These are phyloP conservation scores for Calidris pugnax DNA, from an alignment of 2,113 vertebrate genomes.

Conservation along the genomic window DNA sequence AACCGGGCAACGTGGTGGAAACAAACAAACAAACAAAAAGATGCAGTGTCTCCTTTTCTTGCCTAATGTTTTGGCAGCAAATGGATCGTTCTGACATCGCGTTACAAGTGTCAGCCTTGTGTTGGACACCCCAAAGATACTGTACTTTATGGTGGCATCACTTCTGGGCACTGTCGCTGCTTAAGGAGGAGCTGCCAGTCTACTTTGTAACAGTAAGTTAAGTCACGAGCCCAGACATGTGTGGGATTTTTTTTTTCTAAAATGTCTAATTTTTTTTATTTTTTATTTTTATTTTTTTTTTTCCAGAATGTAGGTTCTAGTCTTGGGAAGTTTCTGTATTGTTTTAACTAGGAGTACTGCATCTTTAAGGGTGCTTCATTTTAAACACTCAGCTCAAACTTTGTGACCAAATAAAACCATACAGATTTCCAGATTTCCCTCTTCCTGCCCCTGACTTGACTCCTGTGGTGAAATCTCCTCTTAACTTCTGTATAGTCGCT, in stretches of 20 bases:
- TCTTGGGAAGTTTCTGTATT: conserved; percentile 61
- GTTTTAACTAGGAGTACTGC: conserved; percentile 56
- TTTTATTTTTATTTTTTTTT: conserved; percentile 14
- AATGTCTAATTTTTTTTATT: not conserved
- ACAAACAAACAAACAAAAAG: not conserved
- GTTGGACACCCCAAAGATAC: conserved; percentile 38
- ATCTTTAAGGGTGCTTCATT: conserved; percentile 48
- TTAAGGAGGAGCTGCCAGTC: conserved; percentile 25
- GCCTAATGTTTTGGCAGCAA: conserved; percentile 36
- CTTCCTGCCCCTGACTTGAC: not conserved
- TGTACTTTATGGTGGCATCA: not conserved
- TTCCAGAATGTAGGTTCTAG: conserved; percentile 55
- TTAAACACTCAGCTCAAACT: conserved; percentile 47
- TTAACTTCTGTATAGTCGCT: conserved; percentile 28
- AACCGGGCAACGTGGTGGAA: not conserved
- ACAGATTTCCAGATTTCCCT: conserved; percentile 13
- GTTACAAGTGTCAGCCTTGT: conserved; percentile 5
- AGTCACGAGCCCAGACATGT: conserved; percentile 36
- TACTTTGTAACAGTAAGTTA: conserved; percentile 55
- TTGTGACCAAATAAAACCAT: conserved; percentile 52
- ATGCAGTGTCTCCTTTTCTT: conserved; percentile 50
- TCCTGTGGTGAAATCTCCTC: conserved; percentile 52
- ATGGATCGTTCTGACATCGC: not conserved
- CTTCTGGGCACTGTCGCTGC: not conserved
- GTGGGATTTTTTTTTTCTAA: conserved; percentile 14